Evolutionary conservation across 2,797 vertebrate species (phyloP), one percentile per base, ranked within the genome.

Genomic region (Onychomys torridus): DNA sequence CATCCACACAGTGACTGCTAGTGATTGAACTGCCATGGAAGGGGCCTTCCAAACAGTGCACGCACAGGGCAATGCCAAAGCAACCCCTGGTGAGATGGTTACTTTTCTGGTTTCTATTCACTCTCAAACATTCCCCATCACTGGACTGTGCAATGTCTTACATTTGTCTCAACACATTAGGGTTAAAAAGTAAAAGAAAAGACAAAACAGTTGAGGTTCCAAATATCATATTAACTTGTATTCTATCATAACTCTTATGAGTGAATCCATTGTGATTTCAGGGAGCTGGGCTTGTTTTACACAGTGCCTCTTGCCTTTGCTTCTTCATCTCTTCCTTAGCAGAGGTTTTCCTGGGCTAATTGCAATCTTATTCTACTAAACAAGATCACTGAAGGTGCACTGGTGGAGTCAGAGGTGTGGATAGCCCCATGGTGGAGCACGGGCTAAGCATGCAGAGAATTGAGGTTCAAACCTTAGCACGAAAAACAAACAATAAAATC

Each of bases 281-380:
- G 27, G 37, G 34, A 10, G 10, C 3, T 9, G 23, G 27, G 21
- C 21, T 75, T 34, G 14, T 76, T 69, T 59, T 37, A 25, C 2
- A n/a, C 10, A 17, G 27, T 2, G 23, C 1, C 32, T 92, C 29
- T 43, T 71, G 29, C 43, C 87, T 95, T 93, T 37, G 17, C 23
- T 90, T 69, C 82, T 25, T 89, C 46, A 77, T 77, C 32, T 94
- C 23, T 77, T 73, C 6, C 4, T 83, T 89, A 85, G 87, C 32
- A 63, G 1, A 57, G 27, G 23, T 29, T 59, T 67, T 91, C 23
- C 71, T 90, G n/a, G 78, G 61, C 16, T 90, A 82, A 81, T 57
- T 89, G 49, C 13, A 76, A 37, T 95, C 65, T 92, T 49, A 61
- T 49, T 87, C 55, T 2, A 63, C 90, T 69, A 96, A 90, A 43